Conservation (phyloP, 2,888 invertebrate species). For the Carcina quercana region DNA sequence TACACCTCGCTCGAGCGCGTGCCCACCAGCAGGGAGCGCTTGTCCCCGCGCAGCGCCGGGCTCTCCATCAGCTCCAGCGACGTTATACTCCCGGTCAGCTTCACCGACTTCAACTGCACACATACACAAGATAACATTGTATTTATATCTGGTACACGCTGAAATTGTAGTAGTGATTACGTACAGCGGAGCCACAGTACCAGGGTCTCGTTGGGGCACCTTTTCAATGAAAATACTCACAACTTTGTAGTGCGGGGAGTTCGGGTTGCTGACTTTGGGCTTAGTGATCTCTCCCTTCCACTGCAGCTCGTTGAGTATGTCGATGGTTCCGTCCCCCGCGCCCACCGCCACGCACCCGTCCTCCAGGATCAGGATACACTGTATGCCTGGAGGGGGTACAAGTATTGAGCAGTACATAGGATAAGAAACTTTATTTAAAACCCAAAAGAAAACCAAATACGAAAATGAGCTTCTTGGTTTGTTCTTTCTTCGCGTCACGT, state of each 20-base stretch:
- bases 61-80: constrained; percentile 78
- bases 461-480: too few relatives aligned
- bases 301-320: constrained; percentile 78
- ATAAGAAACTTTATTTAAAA: too few relatives aligned
- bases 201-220: too few relatives aligned
- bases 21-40: constrained; percentile 80
- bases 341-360: constrained; percentile 83
- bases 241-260: constrained; percentile 72
- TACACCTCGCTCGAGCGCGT: constrained; percentile 89
- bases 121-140: too few relatives aligned
- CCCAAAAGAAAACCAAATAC: too few relatives aligned
- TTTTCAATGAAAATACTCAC: constrained; percentile 52
- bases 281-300: constrained; percentile 60
- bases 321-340: constrained; percentile 88
- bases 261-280: constrained; percentile 62
- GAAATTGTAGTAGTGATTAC: too few relatives aligned
- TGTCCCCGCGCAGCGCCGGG: constrained; percentile 31
- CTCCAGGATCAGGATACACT: constrained; percentile 76
- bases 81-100: constrained; percentile 81
- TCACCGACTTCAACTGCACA: constrained; percentile 73
- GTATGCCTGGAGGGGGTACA: constrained; percentile 74
- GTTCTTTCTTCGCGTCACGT: too few relatives aligned
- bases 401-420: too few relatives aligned
- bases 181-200: too few relatives aligned
- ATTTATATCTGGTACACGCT: too few relatives aligned